Conservation (phyloP, 2,797 vertebrate genomes). For the Rhabdophis nuchalis region DNA sequence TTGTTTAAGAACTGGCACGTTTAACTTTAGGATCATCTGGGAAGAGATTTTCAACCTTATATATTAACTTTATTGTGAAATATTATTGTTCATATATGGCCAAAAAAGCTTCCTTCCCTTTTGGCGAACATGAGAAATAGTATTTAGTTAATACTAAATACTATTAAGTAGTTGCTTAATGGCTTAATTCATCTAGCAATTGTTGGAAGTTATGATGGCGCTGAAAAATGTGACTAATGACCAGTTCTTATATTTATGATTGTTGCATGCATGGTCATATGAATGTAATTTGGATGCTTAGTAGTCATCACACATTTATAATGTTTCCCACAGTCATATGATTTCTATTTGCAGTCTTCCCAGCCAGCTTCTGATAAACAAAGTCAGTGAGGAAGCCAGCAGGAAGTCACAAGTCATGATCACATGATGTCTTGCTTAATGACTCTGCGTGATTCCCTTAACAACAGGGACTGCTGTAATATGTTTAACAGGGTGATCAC, state of each 20-base stretch:
- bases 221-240: not conserved
- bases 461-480: not conserved
- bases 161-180: not conserved
- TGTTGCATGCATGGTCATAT: not conserved
- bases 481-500: not conserved
- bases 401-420: not conserved
- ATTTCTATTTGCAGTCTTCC: not conserved
- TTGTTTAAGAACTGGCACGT: not conserved
- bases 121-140: not conserved
- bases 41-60: not conserved
- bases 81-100: not conserved
- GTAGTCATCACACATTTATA: not conserved
- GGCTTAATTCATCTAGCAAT: not conserved
- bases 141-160: not conserved
- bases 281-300: too few relatives aligned
- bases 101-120: not conserved
- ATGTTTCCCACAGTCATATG: not conserved
- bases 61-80: not conserved
- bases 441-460: not conserved
- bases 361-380: not conserved
- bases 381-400: not conserved
- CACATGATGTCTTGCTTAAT: not conserved
- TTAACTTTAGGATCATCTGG: not conserved
- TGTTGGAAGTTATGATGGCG: not conserved
- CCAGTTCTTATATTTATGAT: not conserved